Evolutionary conservation across 2,797 vertebrate species (phyloP), one percentile per base, ranked within the genome.

Genomic region (Tangara arthus): DNA sequence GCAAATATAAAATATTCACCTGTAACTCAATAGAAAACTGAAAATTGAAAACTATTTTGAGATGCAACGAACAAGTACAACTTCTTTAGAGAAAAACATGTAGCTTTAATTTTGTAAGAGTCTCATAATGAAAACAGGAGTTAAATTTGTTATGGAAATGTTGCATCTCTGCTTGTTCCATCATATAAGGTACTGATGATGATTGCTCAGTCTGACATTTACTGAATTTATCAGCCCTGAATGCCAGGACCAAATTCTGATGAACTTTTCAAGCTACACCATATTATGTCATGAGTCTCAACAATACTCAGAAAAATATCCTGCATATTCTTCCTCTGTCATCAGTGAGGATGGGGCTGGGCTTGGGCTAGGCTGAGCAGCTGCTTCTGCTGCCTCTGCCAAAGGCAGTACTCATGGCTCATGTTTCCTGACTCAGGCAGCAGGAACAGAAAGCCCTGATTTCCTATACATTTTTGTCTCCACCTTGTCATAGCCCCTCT

Each of bases 1-100:
- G 49, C 17, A 85, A 72, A 91, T 49, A 56, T 47, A 79, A 91
- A 91, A 80, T 50, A 77, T 53, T 75, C 81, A 78, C n/a, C 49
- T 3, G 5, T 28, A 88, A 91, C 27, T 83, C 70, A 65, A 21
- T 0, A 32, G 53, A 85, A 89, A 92, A 85, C 9, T 7, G 26
- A 92, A 92, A 92, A 82, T 6, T 8, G 18, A 77, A 39, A 60
- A 35, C n/a, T 82, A 80, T 78, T 85, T 87, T 23, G 52, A 27
- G 41, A 82, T 53, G 35, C 22, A 70, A 27, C 0, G 4, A 89
- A 77, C 39, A 93, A 70, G 49, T 22, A 66, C 28, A 71, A 27
- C 87, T 85, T 57, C 56, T 71, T 77, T 42, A 71, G 19, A 56
- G 4, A 30, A 35, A 89, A 85, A 94, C 20, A 89, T 2, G 6